A percentile compares a stretch with the other conserved stretches of the same genome.
Evolutionary conservation across 2,797 vertebrate species (phyloP).

Genomic region (Helarctos malayanus): DNA sequence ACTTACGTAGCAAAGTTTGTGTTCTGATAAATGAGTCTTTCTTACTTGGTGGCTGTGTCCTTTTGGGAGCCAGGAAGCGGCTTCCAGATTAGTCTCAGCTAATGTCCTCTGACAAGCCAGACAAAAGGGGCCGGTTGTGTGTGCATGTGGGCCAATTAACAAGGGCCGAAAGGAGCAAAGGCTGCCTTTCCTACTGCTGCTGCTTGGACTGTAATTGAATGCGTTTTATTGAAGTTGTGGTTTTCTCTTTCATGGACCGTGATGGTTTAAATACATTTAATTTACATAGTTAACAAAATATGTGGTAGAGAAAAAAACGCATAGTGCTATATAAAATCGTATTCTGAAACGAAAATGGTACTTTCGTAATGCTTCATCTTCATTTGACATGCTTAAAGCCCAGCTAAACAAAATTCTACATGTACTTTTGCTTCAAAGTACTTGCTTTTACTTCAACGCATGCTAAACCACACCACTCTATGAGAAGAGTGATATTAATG

Average conservation of each 20-base stretch:
- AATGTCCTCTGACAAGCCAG: constrained; percentile 60
- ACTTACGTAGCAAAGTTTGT: constrained; percentile 27
- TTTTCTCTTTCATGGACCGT: neutral
- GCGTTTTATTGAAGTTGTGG: neutral
- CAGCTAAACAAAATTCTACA: neutral
- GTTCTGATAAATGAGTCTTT: constrained; percentile 61
- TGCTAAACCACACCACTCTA: neutral
- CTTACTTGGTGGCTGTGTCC: constrained; percentile 37
- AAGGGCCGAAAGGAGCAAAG: neutral
- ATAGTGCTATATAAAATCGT: neutral
- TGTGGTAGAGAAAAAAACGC: neutral
- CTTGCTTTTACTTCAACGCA: neutral
- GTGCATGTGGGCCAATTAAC: neutral
- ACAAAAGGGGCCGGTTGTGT: neutral
- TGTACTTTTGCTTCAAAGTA: neutral
- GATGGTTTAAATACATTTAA: neutral
- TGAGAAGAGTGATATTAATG: neutral
- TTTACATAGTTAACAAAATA: neutral
- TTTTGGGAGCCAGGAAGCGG: constrained; percentile 53
- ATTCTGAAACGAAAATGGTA: neutral
- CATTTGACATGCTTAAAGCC: neutral
- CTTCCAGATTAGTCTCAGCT: constrained; percentile 27
- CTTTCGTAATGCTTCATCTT: neutral
- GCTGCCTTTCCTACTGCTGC: neutral
- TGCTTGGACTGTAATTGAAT: neutral